Base-by-base conservation (phyloP, 2,797 vertebrate genomes). In the Margarornis squamiger region DNA sequence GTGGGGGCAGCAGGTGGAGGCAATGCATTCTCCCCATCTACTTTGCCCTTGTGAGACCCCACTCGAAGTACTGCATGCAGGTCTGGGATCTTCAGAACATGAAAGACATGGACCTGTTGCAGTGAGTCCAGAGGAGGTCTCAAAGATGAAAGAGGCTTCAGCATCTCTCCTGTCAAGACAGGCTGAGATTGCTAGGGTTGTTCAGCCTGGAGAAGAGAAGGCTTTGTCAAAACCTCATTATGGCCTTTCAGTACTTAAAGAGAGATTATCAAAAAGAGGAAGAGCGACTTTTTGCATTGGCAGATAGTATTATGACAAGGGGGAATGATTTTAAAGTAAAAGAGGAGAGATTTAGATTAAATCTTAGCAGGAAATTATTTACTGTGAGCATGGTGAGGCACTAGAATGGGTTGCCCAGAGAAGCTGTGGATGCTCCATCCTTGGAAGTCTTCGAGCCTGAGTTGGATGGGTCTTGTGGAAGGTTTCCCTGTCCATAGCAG, bases 101-200 rank as follows among this genome's bases (percentile, higher is more conserved):
- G 27, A 27, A 27, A 34, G 18, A 45, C n/a, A 11, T 9, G 57
- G 32, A 45, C 38, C 32, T 71, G 46, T 11, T 54, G 27, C 11
- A 63, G 49, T 2, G 6, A 48, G 15, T 1, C 15, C 51, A 34
- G 51, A 34, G 34, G 32, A 51, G 24, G 12, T 32, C 14, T 58
- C 30, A 32, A 80, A 49, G 20, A 1, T 10, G 6, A 29, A 32
- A 21, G 7, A 12, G 16, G 21, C 30, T 20, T 11, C 32, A 58
- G 21, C 20, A 2, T 3, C 11, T 26, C 36, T 74, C 0, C 14
- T 49, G 2, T 17, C 36, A 6, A 3, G 54, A 32, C 34, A n/a
- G 22, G 18, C 18, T 43, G 5, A 51, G 14, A 59, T 11, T 30
- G 9, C 4, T 12, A 3, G 6, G 10, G 15, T 18, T 41, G 36